These are phyloP conservation scores for Hestina assimilis DNA, from an alignment of 1,140 invertebrate species.

Conservation along the genomic window DNA sequence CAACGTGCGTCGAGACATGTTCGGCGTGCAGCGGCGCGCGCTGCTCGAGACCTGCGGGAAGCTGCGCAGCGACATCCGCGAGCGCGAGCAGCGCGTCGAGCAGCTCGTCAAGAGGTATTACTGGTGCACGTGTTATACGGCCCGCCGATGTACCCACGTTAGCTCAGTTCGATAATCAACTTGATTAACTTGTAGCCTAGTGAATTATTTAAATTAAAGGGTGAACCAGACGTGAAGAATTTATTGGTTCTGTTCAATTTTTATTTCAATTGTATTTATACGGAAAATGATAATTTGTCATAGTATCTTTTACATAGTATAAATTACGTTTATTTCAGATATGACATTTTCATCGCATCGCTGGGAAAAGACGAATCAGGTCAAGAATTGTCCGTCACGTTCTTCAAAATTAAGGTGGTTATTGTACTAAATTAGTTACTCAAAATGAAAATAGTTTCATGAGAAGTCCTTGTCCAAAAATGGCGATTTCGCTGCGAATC, in stretches of 20 bases:
- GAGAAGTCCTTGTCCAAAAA: no score
- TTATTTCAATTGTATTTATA: no score
- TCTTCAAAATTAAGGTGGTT: slow-evolving; percentile 82
- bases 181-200: no score
- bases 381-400: slow-evolving; percentile 80
- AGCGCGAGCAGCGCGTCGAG: slow-evolving; percentile 79
- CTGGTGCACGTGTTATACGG: neutral
- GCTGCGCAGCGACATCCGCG: slow-evolving; percentile 77
- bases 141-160: no score
- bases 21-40: slow-evolving; percentile 79
- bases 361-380: slow-evolving; percentile 81
- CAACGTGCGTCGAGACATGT: slow-evolving; percentile 79
- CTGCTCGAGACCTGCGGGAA: slow-evolving; percentile 79
- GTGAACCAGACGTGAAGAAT: no score
- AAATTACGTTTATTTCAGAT: slow-evolving; percentile 49
- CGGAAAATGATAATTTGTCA: no score
- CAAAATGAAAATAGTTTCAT: no score
- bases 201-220: no score
- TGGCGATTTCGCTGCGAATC: no score
- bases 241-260: no score
- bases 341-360: slow-evolving; percentile 70
- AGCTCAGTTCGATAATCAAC: no score
- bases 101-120: slow-evolving; percentile 79
- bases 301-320: neutral
- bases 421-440: neutral